Conservation (phyloP, 2,113 vertebrate species). For the Chiloscyllium plagiosum region DNA sequence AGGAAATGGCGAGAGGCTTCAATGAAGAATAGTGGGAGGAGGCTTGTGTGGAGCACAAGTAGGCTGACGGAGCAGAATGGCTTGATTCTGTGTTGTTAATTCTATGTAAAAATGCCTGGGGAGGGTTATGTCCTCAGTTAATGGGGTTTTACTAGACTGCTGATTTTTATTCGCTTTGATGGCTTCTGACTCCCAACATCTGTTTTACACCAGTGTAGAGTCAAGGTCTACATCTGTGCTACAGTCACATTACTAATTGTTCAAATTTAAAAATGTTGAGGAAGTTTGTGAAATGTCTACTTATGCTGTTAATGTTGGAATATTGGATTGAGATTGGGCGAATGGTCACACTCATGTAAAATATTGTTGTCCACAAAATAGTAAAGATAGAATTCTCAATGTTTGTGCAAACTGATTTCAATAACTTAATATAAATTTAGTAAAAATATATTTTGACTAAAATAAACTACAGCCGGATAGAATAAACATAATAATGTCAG, state of each 20-base stretch:
- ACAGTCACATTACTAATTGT: background rate
- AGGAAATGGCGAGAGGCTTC: background rate
- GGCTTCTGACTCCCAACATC: background rate
- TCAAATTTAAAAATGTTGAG: background rate
- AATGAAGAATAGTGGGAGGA: background rate
- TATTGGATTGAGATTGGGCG: background rate
- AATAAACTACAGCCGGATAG: background rate
- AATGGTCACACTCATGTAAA: background rate
- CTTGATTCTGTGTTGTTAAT: background rate
- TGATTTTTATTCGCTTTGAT: background rate
- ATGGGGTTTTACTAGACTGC: background rate
- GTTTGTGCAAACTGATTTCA: background rate
- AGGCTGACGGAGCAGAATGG: background rate
- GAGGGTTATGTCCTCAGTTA: background rate
- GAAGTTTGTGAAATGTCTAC: background rate
- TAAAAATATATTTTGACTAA: background rate
- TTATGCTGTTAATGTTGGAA: background rate
- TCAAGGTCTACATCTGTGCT: background rate
- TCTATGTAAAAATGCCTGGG: background rate
- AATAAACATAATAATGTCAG: constrained; percentile 1
- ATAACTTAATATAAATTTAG: background rate
- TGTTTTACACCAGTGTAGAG: background rate
- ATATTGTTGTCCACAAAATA: background rate
- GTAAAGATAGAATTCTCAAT: background rate
- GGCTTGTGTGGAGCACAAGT: background rate